A percentile compares a stretch with the other conserved stretches of the same genome.
Evolutionary conservation across 2,113 vertebrate species (phyloP).

Genomic region (Gymnobelideus leadbeateri): DNA sequence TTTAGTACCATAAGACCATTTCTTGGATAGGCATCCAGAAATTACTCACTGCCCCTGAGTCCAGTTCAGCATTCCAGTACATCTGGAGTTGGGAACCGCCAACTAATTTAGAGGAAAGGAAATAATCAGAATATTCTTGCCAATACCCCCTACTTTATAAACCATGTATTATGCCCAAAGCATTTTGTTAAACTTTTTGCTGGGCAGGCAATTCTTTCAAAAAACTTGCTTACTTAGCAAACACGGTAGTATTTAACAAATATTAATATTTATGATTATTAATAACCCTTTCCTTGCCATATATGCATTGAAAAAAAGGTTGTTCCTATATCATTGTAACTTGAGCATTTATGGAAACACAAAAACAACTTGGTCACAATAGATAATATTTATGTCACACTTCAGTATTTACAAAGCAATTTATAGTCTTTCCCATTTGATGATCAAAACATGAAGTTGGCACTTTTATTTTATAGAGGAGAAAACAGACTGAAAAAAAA

Average conservation of each 20-base stretch:
- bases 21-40: constrained; percentile 56
- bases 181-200: constrained; percentile 47
- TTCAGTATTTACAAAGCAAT: not conserved
- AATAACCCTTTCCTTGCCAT: constrained; percentile 28
- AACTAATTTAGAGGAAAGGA: constrained; percentile 71
- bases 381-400: not conserved
- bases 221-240: constrained; percentile 51
- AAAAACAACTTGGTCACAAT: not conserved
- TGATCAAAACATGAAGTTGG: not conserved
- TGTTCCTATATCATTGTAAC: not conserved
- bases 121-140: constrained; percentile 63
- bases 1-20: constrained; percentile 30
- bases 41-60: constrained; percentile 49
- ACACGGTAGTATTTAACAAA: constrained; percentile 28
- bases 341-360: constrained; percentile 34
- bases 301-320: constrained; percentile 42
- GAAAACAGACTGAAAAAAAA: not conserved
- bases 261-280: constrained; percentile 1
- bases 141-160: constrained; percentile 57
- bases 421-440: not conserved
- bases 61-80: constrained; percentile 45
- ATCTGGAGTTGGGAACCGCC: constrained; percentile 39
- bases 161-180: constrained; percentile 18
- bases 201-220: constrained; percentile 39
- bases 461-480: not conserved